Evolutionary conservation across 2,113 vertebrate genomes (phyloP).

Genomic region (Thomomys bottae): DNA sequence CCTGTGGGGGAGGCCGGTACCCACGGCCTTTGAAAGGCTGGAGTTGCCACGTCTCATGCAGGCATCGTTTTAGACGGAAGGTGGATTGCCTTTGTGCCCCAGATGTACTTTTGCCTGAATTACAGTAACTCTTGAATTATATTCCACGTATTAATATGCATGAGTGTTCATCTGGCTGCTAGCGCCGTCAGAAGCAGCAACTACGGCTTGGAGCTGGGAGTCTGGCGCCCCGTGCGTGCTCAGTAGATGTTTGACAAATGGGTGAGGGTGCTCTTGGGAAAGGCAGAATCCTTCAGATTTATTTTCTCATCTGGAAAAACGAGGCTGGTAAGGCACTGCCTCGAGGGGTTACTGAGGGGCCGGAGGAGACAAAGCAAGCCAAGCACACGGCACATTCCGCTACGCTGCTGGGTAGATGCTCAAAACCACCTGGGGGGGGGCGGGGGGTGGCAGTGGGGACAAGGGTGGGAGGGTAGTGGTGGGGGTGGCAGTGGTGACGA

Average conservation of each 20-base stretch:
- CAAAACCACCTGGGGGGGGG: too few species aligned
- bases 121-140: background rate
- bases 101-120: background rate
- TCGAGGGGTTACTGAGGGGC: background rate
- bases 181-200: background rate
- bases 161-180: background rate
- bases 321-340: background rate
- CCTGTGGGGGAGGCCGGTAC: background rate
- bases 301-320: background rate
- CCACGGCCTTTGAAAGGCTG: background rate
- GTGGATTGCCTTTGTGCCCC: background rate
- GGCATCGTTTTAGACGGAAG: background rate
- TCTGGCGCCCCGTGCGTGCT: background rate
- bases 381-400: fast-evolving
- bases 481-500: too few species aligned
- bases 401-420: fast-evolving
- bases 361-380: fast-evolving
- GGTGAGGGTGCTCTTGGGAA: background rate
- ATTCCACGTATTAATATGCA: background rate
- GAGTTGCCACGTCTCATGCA: background rate
- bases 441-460: background rate
- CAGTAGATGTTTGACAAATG: background rate
- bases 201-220: background rate
- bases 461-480: fast-evolving
- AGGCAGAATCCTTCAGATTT: background rate